These are phyloP conservation scores for Stenichneumon culpator DNA, from an alignment of 2,888 invertebrate genomes.

Conservation along the genomic window DNA sequence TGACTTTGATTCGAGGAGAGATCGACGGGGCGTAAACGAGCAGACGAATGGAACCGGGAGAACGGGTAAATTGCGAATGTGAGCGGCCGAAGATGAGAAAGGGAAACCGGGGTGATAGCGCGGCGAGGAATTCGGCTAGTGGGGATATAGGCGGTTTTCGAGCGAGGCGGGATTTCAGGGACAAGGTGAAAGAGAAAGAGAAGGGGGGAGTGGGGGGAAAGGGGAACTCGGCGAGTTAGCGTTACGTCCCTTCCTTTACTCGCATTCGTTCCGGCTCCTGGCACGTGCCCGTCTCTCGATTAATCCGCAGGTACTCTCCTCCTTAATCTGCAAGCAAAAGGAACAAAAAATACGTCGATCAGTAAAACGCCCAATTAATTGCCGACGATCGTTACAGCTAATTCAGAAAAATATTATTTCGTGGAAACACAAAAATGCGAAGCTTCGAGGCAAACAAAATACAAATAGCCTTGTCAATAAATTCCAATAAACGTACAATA, in stretches of 20 bases:
- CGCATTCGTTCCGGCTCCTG: conserved; percentile 80
- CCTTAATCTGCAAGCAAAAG: conserved; percentile 81
- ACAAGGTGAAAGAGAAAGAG: conserved; percentile 87
- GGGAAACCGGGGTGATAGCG: conserved; percentile 8
- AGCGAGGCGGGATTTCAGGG: conserved; percentile 72
- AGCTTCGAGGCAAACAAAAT: too few relatives aligned
- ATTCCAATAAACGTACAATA: too few relatives aligned
- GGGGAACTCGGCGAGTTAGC: conserved; percentile 80
- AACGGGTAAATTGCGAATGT: conserved; percentile 43
- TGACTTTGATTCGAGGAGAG: conserved; percentile 33
- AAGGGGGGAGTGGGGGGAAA: conserved; percentile 85
- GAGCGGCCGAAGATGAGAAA: neutral
- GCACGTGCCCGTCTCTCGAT: conserved; percentile 77
- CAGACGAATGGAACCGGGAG: conserved; percentile 48
- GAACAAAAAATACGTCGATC: conserved; percentile 15
- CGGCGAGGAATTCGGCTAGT: conserved; percentile 69
- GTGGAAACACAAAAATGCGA: too few relatives aligned
- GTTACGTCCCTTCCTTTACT: conserved; percentile 84
- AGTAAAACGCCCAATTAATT: neutral
- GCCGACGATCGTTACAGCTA: neutral
- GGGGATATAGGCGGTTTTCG: conserved; percentile 67
- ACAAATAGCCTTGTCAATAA: too few relatives aligned
- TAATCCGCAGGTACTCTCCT: conserved; percentile 75
- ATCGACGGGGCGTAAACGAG: conserved; percentile 22
- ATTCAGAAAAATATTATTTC: neutral